Percentiles rank a stretch among this genome's conserved stretches.
Evolutionary conservation across 2,113 vertebrate species (phyloP).

Genomic region (Cryptoleucopteryx plumbea): DNA sequence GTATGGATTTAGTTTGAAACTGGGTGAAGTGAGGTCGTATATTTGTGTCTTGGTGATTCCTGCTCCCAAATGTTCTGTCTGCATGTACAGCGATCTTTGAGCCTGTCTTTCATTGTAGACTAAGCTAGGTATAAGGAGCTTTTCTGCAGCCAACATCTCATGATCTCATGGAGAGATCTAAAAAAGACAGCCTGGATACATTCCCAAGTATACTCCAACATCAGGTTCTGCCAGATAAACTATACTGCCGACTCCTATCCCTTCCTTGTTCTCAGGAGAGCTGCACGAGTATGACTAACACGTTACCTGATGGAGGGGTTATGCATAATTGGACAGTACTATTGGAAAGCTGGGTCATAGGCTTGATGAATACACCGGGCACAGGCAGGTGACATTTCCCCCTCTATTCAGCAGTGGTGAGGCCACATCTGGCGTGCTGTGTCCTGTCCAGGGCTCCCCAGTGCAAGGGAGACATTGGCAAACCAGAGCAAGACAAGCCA

Average conservation of each 20-base stretch:
- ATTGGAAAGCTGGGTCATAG: neutral
- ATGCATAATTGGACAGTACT: neutral
- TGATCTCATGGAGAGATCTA: neutral
- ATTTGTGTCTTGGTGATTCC: neutral
- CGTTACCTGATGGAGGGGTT: neutral
- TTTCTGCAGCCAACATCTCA: neutral
- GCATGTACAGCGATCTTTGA: neutral
- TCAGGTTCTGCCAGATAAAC: slow-evolving; percentile 39
- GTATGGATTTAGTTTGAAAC: neutral
- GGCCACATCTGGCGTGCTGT: neutral
- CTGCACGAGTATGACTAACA: neutral
- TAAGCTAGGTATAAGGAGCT: neutral
- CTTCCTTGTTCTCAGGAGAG: slow-evolving; percentile 14
- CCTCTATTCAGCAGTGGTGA: neutral
- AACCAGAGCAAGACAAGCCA: neutral
- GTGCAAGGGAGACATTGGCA: neutral
- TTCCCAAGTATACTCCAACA: neutral
- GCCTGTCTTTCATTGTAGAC: neutral
- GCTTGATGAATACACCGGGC: neutral
- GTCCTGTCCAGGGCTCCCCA: neutral
- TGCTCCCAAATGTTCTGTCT: neutral
- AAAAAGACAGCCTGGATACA: neutral
- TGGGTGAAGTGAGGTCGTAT: neutral
- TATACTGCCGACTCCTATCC: neutral
- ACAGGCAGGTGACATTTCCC: neutral